Conservation (phyloP, 2,888 invertebrate genomes). For the Rhagonycha lutea region DNA sequence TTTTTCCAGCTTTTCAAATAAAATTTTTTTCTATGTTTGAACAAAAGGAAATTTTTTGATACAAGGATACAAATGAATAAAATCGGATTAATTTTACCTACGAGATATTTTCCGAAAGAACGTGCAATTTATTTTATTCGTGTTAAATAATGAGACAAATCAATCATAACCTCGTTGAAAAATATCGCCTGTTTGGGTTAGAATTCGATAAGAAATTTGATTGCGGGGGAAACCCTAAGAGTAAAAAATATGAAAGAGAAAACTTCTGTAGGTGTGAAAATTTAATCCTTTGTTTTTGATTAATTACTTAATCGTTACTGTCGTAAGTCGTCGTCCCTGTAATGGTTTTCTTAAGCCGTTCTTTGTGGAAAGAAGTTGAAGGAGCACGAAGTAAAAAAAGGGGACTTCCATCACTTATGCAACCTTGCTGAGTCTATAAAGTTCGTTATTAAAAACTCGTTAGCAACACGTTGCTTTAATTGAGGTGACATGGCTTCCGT, state of each 20-base stretch:
- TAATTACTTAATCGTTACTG: neutral
- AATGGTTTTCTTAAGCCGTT: neutral
- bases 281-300: neutral
- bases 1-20: neutral
- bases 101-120: neutral
- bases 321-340: neutral
- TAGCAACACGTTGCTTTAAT: neutral
- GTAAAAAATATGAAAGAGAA: neutral
- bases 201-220: neutral
- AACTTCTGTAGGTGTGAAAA: neutral
- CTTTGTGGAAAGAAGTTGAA: neutral
- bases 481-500: neutral
- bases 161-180: neutral
- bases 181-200: neutral
- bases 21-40: neutral
- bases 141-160: neutral
- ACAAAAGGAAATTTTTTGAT: neutral
- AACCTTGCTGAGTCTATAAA: neutral
- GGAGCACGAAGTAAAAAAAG: neutral
- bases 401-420: neutral
- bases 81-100: neutral
- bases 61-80: neutral
- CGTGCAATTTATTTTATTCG: neutral
- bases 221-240: neutral
- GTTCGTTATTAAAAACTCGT: neutral